Evolutionary conservation across 2,113 vertebrate genomes (phyloP), one percentile per base, ranked within the genome.

Genomic region (Sapayoa aenigma): DNA sequence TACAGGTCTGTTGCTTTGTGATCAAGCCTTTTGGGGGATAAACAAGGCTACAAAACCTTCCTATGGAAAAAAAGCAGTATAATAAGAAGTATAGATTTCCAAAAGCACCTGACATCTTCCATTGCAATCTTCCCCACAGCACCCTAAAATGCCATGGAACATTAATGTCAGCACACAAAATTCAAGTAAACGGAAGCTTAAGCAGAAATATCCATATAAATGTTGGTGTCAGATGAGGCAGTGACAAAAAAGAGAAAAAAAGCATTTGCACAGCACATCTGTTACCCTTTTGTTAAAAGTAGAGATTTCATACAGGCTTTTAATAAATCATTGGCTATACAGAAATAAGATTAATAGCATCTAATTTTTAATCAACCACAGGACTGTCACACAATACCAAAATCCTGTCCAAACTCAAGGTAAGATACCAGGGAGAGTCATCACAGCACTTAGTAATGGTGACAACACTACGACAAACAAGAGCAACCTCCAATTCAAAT

Each of bases 381-480:
- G 11, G 42, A 75, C 44, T 47, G 30, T 47, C 90, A 85, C 17
- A 33, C 49, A 68, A 47, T 22, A 79, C 35, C 62, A 88, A 84
- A 88, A 76, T 72, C 41, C 81, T 93, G 25, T 15, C 58, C 63
- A 86, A 71, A 90, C 58, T 69, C 8, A 11, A 13, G 31, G 50
- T 41, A 82, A 84, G 52, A 63, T 20, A 78, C 59, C 0, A 3
- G 20, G 33, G 31, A 2, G 1, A 93, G 44, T 69, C 53, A 82
- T 2, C 0, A 0, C 46, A 58, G 42, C 68, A 69, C 11, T 73
- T 53, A 76, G 53, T 47, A 28, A 72, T 0, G 1, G 10, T 68
- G 63, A 62, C 82, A 95, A 76, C n/a, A 59, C 65, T 17, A 30
- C 74, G 3, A 62, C 20, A 83, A 87, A 37, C 55, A 71, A n/a